Evolutionary conservation across 2,113 vertebrate genomes (phyloP).

Genomic region (Beaufortia kweichowensis): DNA sequence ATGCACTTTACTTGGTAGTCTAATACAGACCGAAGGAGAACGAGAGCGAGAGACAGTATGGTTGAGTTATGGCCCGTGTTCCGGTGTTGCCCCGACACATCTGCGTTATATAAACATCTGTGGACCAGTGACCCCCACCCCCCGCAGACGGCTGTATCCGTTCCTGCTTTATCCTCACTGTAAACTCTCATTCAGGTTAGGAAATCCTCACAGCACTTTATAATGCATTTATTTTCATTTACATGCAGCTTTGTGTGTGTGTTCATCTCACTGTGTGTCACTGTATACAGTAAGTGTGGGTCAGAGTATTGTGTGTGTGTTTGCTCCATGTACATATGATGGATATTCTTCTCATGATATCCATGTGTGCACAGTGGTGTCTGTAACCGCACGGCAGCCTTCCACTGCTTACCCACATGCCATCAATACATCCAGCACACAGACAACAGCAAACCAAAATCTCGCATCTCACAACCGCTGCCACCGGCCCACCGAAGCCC

Average conservation of each 20-base stretch:
- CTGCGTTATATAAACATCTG: constrained; percentile 52
- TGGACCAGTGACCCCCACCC: constrained; percentile 47
- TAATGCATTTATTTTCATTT: constrained; percentile 52
- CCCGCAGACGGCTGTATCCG: constrained; percentile 33
- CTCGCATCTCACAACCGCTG: constrained; percentile 37
- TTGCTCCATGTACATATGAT: constrained; percentile 41
- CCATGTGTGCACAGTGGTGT: constrained; percentile 51
- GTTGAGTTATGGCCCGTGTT: constrained; percentile 42
- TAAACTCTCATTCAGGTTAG: constrained; percentile 38
- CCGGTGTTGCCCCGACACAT: constrained; percentile 50
- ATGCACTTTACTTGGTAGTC: constrained; percentile 27
- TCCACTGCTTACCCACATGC: constrained; percentile 39
- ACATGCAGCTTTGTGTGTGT: not conserved
- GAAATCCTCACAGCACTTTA: constrained; percentile 46
- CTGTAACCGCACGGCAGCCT: constrained; percentile 37
- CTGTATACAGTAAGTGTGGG: constrained; percentile 18
- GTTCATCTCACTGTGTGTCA: constrained; percentile 18
- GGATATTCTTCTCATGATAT: constrained; percentile 36
- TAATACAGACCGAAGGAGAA: constrained; percentile 23
- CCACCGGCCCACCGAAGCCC: constrained; percentile 20
- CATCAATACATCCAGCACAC: constrained; percentile 49
- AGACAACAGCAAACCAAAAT: constrained; percentile 44
- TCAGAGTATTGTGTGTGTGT: not conserved
- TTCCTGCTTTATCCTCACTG: constrained; percentile 34
- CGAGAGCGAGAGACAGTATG: constrained; percentile 30